phyloP scores from a whole-genome alignment of 2,113 vertebrate species.

The Echinops telfairi region DNA sequence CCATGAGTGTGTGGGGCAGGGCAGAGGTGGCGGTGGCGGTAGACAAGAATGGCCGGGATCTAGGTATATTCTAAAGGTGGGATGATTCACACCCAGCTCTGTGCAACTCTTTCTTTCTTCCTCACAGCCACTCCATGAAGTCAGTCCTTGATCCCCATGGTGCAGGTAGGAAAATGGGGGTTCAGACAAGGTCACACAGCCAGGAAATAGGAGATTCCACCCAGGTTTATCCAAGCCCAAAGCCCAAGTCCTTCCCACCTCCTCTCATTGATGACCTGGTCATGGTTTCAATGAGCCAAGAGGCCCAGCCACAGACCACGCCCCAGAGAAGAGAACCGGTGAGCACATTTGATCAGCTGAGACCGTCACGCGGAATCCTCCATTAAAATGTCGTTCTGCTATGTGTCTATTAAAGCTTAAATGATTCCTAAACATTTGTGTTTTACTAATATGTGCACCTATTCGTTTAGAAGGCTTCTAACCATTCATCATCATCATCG shows the following conservation, averaged over 20 bases:
- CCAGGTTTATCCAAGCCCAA: neutral
- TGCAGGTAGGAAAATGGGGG: slow-evolving; percentile 18
- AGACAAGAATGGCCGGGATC: neutral
- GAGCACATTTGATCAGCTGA: neutral
- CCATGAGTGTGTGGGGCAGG: neutral
- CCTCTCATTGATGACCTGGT: neutral
- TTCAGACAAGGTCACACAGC: neutral
- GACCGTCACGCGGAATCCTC: neutral
- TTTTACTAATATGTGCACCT: slow-evolving; percentile 14
- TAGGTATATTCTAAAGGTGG: neutral
- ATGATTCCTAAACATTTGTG: neutral
- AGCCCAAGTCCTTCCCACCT: neutral
- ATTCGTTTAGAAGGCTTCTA: neutral
- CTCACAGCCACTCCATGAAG: neutral
- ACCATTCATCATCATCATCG: neutral
- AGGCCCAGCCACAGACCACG: neutral
- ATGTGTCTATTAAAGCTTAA: neutral
- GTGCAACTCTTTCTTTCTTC: neutral
- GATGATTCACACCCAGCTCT: neutral
- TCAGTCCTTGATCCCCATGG: neutral
- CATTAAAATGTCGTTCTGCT: neutral
- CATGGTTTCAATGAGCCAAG: neutral
- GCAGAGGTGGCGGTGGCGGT: neutral
- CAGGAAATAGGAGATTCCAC: neutral
- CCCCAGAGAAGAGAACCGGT: neutral